These are phyloP conservation scores for Orius laevigatus DNA, from an alignment of 1,140 invertebrate genomes.

Conservation along the genomic window DNA sequence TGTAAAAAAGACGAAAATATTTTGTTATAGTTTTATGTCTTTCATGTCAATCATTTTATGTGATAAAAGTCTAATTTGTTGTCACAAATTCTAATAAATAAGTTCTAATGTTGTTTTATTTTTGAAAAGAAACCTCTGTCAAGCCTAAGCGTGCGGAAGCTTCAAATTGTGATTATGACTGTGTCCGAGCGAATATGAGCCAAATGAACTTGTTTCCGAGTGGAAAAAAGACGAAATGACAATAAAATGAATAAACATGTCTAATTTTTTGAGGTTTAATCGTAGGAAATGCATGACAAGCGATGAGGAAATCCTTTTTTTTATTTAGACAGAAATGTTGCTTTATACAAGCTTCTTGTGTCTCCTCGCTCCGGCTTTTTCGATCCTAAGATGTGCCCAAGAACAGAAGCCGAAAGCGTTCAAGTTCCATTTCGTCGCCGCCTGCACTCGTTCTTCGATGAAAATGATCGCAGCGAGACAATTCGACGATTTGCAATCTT, in stretches of 20 bases:
- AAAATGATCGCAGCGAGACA: conserved; percentile 23
- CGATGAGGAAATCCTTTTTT: too few species aligned
- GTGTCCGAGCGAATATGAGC: background rate
- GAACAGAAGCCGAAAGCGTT: conserved; percentile 19
- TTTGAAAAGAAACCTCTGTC: too few species aligned
- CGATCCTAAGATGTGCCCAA: conserved; percentile 19
- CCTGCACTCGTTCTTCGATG: conserved; percentile 24
- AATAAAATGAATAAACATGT: conserved; percentile 1
- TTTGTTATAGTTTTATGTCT: too few species aligned
- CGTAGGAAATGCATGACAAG: background rate
- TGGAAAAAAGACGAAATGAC: background rate
- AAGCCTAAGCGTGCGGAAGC: background rate
- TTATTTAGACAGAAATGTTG: background rate
- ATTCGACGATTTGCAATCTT: conserved; percentile 28
- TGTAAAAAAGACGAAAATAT: too few species aligned
- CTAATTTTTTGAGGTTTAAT: conserved; percentile 5
- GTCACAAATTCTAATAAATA: too few species aligned
- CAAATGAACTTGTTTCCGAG: background rate
- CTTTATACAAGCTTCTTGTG: conserved; percentile 5
- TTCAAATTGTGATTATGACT: background rate
- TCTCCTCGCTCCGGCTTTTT: conserved; percentile 8
- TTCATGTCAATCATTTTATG: too few species aligned
- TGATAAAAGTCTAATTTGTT: too few species aligned
- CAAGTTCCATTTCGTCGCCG: conserved; percentile 24
- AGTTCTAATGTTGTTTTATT: too few species aligned